phyloP scores from a whole-genome alignment of 2,888 invertebrate genomes.

The Scaptomyza cyrtandrae region DNA sequence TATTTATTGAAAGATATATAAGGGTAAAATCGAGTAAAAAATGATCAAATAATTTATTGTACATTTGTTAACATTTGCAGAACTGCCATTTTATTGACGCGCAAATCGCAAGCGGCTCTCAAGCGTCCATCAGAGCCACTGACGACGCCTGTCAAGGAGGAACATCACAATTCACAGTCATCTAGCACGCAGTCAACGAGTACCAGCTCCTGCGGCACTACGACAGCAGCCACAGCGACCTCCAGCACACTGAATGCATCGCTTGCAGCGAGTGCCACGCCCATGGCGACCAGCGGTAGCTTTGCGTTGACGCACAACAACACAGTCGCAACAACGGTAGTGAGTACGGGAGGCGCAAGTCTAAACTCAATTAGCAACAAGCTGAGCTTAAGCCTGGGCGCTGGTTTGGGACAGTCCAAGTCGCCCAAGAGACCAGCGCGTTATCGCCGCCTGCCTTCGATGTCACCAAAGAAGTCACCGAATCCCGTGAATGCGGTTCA shows the following conservation, averaged over 20 bases:
- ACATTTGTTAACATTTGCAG: slow-evolving; percentile 77
- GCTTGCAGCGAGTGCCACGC: slow-evolving; percentile 50
- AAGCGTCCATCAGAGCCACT: slow-evolving; percentile 83
- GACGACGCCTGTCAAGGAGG: slow-evolving; percentile 81
- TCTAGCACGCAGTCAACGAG: slow-evolving; percentile 68
- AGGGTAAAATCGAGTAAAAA: background rate
- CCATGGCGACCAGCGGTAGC: slow-evolving; percentile 38
- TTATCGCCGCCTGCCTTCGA: slow-evolving; percentile 82
- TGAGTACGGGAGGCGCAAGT: slow-evolving; percentile 56
- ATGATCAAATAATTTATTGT: background rate
- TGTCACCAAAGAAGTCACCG: slow-evolving; percentile 83
- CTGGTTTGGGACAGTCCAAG: slow-evolving; percentile 64
- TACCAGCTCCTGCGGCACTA: slow-evolving; percentile 56
- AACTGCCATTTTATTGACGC: slow-evolving; percentile 91
- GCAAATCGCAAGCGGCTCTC: slow-evolving; percentile 88
- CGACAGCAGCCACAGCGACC: slow-evolving; percentile 65
- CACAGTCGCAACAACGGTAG: slow-evolving; percentile 50
- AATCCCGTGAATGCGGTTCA: slow-evolving; percentile 50
- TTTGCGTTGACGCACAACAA: slow-evolving; percentile 68
- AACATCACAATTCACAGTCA: slow-evolving; percentile 75
- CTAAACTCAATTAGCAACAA: slow-evolving; percentile 72
- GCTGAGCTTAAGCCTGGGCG: slow-evolving; percentile 60
- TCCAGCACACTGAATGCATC: slow-evolving; percentile 59
- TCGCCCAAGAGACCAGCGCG: slow-evolving; percentile 83
- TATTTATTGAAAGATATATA: too few relatives aligned